Conservation (phyloP, 2,888 invertebrate species). For the Unio pictorum region DNA sequence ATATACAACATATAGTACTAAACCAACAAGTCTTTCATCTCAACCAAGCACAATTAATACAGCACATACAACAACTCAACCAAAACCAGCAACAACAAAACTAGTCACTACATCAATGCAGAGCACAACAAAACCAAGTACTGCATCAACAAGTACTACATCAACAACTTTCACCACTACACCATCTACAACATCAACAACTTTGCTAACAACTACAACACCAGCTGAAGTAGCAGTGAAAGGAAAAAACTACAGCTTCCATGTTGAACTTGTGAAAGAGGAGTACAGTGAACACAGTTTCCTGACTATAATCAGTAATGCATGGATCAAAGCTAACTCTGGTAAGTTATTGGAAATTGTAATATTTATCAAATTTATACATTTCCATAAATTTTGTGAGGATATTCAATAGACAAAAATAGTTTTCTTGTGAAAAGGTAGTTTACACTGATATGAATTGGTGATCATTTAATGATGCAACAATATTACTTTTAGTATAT, state of each 20-base stretch:
- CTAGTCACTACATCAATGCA: background rate
- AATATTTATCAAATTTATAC: too few relatives aligned
- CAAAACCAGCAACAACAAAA: background rate
- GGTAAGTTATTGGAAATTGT: too few relatives aligned
- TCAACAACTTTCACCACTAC: background rate
- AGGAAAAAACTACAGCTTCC: slow-evolving; percentile 10
- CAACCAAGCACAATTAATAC: background rate
- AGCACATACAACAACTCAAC: background rate
- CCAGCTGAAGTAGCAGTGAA: background rate
- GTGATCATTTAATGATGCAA: too few relatives aligned
- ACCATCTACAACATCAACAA: background rate
- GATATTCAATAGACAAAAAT: too few relatives aligned
- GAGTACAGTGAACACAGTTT: slow-evolving; percentile 17
- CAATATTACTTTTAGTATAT: too few relatives aligned
- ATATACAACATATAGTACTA: background rate
- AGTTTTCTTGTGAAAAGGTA: too few relatives aligned
- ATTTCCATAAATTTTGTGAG: too few relatives aligned
- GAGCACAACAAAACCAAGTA: slow-evolving; percentile 1
- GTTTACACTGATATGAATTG: too few relatives aligned
- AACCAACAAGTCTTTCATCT: background rate
- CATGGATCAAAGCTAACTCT: too few relatives aligned
- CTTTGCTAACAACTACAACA: background rate
- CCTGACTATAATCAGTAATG: too few relatives aligned
- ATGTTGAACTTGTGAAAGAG: slow-evolving; percentile 30
- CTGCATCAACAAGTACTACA: background rate